Evolutionary conservation across 2,888 invertebrate species (phyloP), one percentile per base, ranked within the genome.

Genomic region (Eilema sororculum): DNA sequence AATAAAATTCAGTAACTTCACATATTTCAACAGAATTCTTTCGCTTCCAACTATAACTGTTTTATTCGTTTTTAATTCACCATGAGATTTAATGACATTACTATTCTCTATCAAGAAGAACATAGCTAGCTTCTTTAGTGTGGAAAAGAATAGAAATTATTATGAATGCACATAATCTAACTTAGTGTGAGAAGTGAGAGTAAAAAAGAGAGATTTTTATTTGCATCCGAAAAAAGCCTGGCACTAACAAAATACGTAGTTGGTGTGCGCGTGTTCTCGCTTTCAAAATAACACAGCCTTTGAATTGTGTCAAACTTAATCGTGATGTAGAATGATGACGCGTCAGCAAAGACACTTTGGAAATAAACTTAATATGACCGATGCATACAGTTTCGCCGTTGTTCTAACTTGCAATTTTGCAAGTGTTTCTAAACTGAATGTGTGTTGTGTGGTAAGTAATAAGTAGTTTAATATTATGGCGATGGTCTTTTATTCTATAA

Each of bases 281-380:
- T 5, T 46, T 20, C 20, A 46, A 5, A 46, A 46, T 46, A 46
- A 20, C 46, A n/a, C 52, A 64, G 3, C 6, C 28, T 57, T 33
- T 9, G 24, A 24, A 22, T 33, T 33, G 12, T 57, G 16, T 30
- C 33, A 57, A 52, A 57, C 56, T 57, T 65, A 22, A 56, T 22
- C 28, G 9, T 30, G 16, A 28, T 46, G 41, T 61, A 56, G n/a
- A 67, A 67, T 52, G 46, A n/a, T 62, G n/a, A n/a, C n/a, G 67
- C 25, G 56, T 33, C 9, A 10, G 22, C 56, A 25, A 56, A 56
- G 56, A 62, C 56, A 56, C 37, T 68, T 62, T 57, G 25, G 5
- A 62, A 68, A 68, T 68, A 62, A 68, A 56, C 62, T 83, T 80
- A 81, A 28, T 28, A 28, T 28, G 5, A 28, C 28, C n/a, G n/a